A percentile compares a stretch with the other conserved stretches of the same genome.
Conservation (phyloP, 2,797 vertebrate genomes). For the Discoglossus pictus region DNA sequence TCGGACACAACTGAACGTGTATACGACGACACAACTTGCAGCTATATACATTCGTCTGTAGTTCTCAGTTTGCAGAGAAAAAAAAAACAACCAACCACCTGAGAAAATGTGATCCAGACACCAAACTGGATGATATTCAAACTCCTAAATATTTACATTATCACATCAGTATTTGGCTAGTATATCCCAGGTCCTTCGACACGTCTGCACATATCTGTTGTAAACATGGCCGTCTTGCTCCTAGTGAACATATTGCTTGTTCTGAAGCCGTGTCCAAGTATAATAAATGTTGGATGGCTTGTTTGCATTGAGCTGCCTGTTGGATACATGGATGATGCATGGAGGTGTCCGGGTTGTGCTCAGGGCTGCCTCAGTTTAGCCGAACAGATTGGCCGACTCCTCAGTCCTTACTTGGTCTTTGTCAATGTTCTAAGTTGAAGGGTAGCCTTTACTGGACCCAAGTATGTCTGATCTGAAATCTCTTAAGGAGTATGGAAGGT, state of each 20-base stretch:
- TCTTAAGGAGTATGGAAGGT: too few species aligned
- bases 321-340: not conserved
- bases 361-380: too few species aligned
- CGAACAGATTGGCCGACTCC: too few species aligned
- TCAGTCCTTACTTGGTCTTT: too few species aligned
- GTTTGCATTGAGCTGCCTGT: not conserved
- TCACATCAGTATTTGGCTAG: not conserved
- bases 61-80: too few species aligned
- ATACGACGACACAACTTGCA: too few species aligned
- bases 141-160: slow-evolving; percentile 35
- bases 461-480: too few species aligned
- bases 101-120: slow-evolving; percentile 16
- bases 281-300: not conserved
- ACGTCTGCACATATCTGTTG: slow-evolving; percentile 10
- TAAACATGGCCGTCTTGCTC: slow-evolving; percentile 8
- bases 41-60: too few species aligned
- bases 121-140: not conserved
- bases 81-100: not conserved
- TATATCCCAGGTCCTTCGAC: slow-evolving; percentile 17
- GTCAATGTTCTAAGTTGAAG: too few species aligned
- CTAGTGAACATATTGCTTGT: not conserved
- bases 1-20: too few species aligned
- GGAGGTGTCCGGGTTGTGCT: too few species aligned
- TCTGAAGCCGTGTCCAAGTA: not conserved
- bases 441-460: too few species aligned